Base-by-base conservation (phyloP, 2,888 invertebrate genomes). In the Mamestra brassicae region DNA sequence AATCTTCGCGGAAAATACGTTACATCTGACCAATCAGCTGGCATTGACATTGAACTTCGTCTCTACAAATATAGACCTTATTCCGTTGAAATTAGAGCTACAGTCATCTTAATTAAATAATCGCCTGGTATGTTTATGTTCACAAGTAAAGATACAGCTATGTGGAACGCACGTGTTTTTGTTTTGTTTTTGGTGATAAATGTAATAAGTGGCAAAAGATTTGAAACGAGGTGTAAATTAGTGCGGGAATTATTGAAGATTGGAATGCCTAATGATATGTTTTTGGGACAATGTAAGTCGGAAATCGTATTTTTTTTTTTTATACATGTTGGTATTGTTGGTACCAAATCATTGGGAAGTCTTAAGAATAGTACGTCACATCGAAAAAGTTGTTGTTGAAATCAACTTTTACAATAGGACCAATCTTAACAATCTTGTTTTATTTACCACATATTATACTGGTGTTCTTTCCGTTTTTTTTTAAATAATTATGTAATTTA, bases 221-320 rank as follows among this genome's bases (percentile, higher is more conserved):
- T 92, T 76, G 94, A 95, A 4, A 94, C 94, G 0, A 88, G 95
- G 80, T 95, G 95, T 74, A 95, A 95, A 71, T 80, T 95, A 26
- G 95, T 92, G 4, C 91, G 95, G 4, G 95, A 95, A 62, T 79
- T 95, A 67, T 75, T 95, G 0, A 92, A 85, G 84, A 89, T 91
- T 52, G 94, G 94, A 64, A 84, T 93, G 38, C 91, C 93, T 0
- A 92, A 91, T 77, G 92, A 95, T 74, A 79, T 92, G 54, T 95
- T 94, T 78, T 89, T 95, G 61, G 95, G 94, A 79, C 94, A 94
- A 80, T 95, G 95, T 95, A 80, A 94, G 95, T 94, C 13, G 26
- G 0, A 17, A 5, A 26, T 55, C 0, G 0, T 65, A n/a, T 55
- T 26, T 1, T 10, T 55, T 47, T 13, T 3, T 47, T 47, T 3